Conservation (phyloP, 2,113 vertebrate genomes). For the Naja naja region DNA sequence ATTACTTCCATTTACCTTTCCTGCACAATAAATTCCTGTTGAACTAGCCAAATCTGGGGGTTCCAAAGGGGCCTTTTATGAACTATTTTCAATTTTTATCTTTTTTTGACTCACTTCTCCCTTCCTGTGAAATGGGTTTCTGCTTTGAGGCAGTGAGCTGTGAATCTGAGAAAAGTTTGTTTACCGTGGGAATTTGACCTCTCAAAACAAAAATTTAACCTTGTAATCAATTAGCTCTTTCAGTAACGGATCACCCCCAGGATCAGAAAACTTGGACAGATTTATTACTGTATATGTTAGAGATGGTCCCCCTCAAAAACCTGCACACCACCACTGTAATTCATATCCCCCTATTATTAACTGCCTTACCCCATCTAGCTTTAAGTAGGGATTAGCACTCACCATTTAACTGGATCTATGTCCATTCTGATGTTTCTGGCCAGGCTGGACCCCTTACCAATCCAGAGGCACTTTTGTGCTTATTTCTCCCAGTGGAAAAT, state of each 20-base stretch:
- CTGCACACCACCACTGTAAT: not conserved
- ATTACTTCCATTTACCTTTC: not conserved
- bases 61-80: not conserved
- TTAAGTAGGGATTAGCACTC: not conserved
- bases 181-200: not conserved
- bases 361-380: not conserved
- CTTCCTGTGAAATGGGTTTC: not conserved
- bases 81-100: not conserved
- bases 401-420: not conserved
- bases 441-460: not conserved
- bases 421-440: not conserved
- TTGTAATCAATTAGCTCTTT: not conserved
- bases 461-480: not conserved
- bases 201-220: not conserved
- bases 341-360: not conserved
- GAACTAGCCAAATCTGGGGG: not conserved
- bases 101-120: not conserved
- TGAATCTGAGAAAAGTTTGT: not conserved
- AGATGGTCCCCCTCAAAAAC: not conserved
- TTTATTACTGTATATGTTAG: not conserved
- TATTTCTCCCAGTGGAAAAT: not conserved
- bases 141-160: not conserved
- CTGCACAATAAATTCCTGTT: not conserved
- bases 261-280: not conserved
- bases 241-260: not conserved